These are phyloP conservation scores for Herpetotheres cachinnans DNA, from an alignment of 2,113 vertebrate species.

Conservation along the genomic window DNA sequence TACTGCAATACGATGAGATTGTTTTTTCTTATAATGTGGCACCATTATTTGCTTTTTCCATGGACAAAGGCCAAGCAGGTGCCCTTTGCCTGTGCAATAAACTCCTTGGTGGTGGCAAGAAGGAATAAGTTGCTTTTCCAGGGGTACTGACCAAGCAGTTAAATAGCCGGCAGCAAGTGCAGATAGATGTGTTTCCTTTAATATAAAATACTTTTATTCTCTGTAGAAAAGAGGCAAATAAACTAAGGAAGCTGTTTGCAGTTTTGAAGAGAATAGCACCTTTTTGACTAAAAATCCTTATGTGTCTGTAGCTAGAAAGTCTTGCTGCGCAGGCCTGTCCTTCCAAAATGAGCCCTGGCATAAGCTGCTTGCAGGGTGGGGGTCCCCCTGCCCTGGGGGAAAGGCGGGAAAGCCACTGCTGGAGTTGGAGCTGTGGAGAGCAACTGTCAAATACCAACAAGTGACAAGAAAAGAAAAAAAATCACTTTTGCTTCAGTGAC, in stretches of 20 bases:
- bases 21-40: neutral
- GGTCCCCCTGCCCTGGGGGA: neutral
- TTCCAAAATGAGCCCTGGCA: neutral
- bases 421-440: neutral
- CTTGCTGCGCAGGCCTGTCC: neutral
- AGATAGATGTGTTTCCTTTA: neutral
- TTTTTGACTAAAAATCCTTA: neutral
- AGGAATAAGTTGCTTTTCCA: neutral
- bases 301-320: neutral
- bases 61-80: neutral
- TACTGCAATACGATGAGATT: neutral
- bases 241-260: neutral
- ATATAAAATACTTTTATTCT: neutral
- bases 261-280: neutral
- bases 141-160: neutral
- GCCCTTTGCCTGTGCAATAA: neutral
- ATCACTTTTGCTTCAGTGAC: neutral
- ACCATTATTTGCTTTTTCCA: neutral
- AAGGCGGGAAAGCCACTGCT: neutral
- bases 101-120: neutral
- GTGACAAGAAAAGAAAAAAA: neutral
- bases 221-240: neutral
- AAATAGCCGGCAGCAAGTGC: neutral
- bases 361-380: neutral
- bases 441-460: neutral